Evolutionary conservation across 2,113 vertebrate genomes (phyloP).

Genomic region (Orthonyx spaldingii): DNA sequence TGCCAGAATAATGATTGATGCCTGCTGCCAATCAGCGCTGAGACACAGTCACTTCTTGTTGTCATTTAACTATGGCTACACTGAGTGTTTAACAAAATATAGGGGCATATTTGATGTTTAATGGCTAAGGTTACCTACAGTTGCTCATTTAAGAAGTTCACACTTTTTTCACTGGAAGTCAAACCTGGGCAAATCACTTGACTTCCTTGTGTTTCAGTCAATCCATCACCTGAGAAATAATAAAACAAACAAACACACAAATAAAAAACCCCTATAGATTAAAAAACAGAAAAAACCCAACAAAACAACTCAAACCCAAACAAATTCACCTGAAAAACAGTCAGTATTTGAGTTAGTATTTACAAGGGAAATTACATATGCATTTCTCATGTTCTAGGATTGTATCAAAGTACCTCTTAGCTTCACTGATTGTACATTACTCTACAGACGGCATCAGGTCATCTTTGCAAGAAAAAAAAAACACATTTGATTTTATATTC

Average conservation of each 20-base stretch:
- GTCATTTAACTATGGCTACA: neutral
- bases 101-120: neutral
- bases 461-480: neutral
- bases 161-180: neutral
- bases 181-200: neutral
- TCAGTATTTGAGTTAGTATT: neutral
- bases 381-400: neutral
- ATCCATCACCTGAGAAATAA: neutral
- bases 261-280: fast-evolving
- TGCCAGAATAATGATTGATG: constrained; percentile 44
- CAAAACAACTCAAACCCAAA: neutral
- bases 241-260: neutral
- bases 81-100: neutral
- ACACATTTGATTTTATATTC: neutral
- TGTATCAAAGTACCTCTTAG: neutral
- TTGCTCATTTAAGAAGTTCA: neutral
- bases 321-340: neutral
- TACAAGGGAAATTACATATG: neutral
- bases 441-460: neutral
- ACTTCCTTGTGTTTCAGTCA: neutral
- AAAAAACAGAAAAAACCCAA: fast-evolving
- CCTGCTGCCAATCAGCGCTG: neutral
- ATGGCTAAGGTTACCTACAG: neutral
- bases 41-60: neutral
- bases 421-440: neutral